Percentiles rank a stretch among this genome's conserved stretches.
phyloP scores from a whole-genome alignment of 2,888 invertebrate genomes.

The Heliconius hortense region DNA sequence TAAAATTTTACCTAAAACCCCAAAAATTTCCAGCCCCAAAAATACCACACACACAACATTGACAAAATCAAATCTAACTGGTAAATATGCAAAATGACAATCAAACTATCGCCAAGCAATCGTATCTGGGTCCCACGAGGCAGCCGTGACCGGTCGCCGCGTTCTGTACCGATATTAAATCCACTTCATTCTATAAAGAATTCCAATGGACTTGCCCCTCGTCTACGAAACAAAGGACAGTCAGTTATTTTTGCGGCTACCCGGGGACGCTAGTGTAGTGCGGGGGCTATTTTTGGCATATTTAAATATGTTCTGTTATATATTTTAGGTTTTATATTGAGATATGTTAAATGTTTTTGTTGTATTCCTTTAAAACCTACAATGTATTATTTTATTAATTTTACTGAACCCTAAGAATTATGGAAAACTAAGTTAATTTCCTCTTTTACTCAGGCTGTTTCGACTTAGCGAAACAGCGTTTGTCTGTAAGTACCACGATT shows the following conservation, averaged over 20 bases:
- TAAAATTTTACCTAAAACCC: too few relatives aligned
- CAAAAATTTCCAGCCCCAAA: background rate
- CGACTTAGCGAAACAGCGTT: too few relatives aligned
- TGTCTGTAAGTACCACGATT: too few relatives aligned
- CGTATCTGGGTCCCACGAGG: constrained; percentile 39
- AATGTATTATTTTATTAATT: too few relatives aligned
- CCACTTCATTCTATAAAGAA: constrained; percentile 75
- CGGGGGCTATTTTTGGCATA: constrained; percentile 24
- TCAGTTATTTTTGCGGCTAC: constrained; percentile 40
- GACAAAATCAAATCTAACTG: background rate
- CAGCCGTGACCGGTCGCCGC: constrained; percentile 51
- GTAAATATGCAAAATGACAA: constrained; percentile 32
- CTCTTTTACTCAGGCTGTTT: too few relatives aligned
- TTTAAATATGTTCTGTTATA: constrained; percentile 7
- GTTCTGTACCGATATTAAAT: constrained; percentile 79
- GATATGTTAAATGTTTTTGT: too few relatives aligned
- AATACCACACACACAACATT: background rate
- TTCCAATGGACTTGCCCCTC: constrained; percentile 66
- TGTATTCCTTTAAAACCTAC: too few relatives aligned
- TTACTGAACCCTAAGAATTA: too few relatives aligned
- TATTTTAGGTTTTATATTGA: too few relatives aligned
- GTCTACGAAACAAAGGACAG: constrained; percentile 46
- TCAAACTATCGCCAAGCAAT: constrained; percentile 29
- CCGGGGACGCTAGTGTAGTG: constrained; percentile 34
- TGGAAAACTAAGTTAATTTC: too few relatives aligned